A percentile compares a stretch with the other conserved stretches of the same genome.
These are phyloP conservation scores for Folsomia candida DNA, from an alignment of 2,888 invertebrate species.

Conservation along the genomic window DNA sequence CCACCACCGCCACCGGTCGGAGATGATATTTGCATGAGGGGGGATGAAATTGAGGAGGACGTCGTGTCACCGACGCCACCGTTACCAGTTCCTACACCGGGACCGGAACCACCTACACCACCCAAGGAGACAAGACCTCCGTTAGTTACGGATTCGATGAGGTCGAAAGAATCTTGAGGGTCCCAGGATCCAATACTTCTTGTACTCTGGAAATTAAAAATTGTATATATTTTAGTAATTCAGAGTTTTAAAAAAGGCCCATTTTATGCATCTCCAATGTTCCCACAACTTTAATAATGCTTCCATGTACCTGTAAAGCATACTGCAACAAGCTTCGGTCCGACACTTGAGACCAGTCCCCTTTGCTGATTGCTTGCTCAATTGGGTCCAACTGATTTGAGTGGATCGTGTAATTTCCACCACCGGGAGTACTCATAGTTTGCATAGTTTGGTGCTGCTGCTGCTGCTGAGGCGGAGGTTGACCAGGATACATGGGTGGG, in stretches of 20 bases:
- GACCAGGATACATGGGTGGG: conserved; percentile 49
- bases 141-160: conserved; percentile 50
- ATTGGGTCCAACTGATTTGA: conserved; percentile 48
- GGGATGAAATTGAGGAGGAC: conserved; percentile 36
- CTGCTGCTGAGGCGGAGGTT: conserved; percentile 38
- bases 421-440: conserved; percentile 32
- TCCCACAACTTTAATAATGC: not conserved
- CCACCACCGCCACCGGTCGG: conserved; percentile 47
- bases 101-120: conserved; percentile 43
- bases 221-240: not conserved
- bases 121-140: conserved; percentile 45
- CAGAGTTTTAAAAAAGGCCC: not conserved
- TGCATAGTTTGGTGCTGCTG: conserved; percentile 42
- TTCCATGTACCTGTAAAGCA: conserved; percentile 46
- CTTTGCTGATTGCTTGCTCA: conserved; percentile 48
- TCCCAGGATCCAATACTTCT: conserved; percentile 50
- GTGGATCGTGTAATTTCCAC: conserved; percentile 38
- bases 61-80: no score
- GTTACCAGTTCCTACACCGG: no score
- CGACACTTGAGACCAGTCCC: conserved; percentile 49
- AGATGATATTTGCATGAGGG: conserved; percentile 49
- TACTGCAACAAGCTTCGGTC: conserved; percentile 50
- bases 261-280: not conserved
- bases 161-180: conserved; percentile 50
- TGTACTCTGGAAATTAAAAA: conserved; percentile 20